Evolutionary conservation across 2,797 vertebrate genomes (phyloP), one percentile per base, ranked within the genome.

Genomic region (Sarcophilus harrisii): DNA sequence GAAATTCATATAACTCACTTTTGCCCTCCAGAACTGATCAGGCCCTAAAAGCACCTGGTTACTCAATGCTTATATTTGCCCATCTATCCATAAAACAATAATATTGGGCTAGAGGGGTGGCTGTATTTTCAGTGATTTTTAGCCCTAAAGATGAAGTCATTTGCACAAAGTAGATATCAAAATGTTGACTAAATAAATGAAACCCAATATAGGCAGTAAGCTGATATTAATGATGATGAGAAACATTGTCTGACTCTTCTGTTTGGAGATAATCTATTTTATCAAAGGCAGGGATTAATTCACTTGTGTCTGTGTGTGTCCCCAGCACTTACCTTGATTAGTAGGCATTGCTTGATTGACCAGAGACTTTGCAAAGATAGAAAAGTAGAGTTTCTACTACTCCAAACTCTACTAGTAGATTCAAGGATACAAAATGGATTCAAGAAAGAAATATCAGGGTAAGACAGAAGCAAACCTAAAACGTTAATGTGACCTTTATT

Each of bases 401-500:
- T 49, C 73, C 24, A 87, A 87, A 45, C 73, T 24, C 18, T 81
- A 45, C 62, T 73, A 73, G 32, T 38, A 14, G 32, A 30, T 73
- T 38, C 32, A 73, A 73, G 62, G 5, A n/a, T 5, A 59, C 54
- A 55, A 55, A 55, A 55, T 55, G 62, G 5, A 57, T 87, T 13
- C 30, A 90, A 49, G 27, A 12, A 62, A 52, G 57, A 52, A 49
- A 92, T 94, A 93, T 54, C 90, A 81, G 95, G 93, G 66, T 30
- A 94, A 97, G 90, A 96, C 57, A 96, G 59, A 95, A 28, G 1
- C 18, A 32, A 93, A 91, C 59, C 94, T 93, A 92, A 95, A 94
- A 97, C 0, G 81, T 94, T 97, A 96, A 97, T 73, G 91, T 96
- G 94, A 91, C 90, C 95, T 98, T 98, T 98, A 98, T 98, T 98